These are phyloP conservation scores for Amblyraja radiata DNA, from an alignment of 2,797 vertebrate genomes.

Conservation along the genomic window DNA sequence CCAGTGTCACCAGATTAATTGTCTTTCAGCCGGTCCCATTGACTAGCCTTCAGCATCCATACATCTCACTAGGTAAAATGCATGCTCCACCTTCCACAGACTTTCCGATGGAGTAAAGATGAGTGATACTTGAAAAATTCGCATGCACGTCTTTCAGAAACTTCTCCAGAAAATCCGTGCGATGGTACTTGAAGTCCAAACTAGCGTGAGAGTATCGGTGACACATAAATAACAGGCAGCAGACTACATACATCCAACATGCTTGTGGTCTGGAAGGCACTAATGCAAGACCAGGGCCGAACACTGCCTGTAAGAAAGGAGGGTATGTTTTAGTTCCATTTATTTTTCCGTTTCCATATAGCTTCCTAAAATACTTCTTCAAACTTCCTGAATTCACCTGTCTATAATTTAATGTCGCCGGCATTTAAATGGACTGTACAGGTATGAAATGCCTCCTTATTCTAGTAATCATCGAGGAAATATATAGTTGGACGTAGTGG, in stretches of 20 bases:
- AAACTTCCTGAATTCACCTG: background rate
- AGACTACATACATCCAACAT: background rate
- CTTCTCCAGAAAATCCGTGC: background rate
- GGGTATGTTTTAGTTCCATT: background rate
- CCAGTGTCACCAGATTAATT: background rate
- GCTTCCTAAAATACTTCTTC: background rate
- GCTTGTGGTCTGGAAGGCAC: background rate
- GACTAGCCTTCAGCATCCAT: background rate
- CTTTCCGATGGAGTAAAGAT: slow-evolving; percentile 32
- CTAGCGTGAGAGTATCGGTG: slow-evolving; percentile 1
- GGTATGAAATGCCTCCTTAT: background rate
- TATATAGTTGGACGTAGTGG: background rate
- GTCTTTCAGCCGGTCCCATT: background rate
- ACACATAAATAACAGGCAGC: background rate
- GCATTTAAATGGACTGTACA: background rate
- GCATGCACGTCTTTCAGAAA: background rate
- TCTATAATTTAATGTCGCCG: background rate
- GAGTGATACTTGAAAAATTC: slow-evolving; percentile 21
- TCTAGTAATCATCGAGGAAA: background rate
- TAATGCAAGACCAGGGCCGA: background rate
- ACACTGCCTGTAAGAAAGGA: background rate
- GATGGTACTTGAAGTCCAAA: slow-evolving; percentile 29
- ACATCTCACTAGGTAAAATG: background rate
- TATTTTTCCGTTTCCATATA: background rate
- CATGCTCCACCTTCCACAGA: slow-evolving; percentile 31